These are phyloP conservation scores for Zaprionus tsacasi DNA, from an alignment of 1,140 invertebrate genomes.

Conservation along the genomic window DNA sequence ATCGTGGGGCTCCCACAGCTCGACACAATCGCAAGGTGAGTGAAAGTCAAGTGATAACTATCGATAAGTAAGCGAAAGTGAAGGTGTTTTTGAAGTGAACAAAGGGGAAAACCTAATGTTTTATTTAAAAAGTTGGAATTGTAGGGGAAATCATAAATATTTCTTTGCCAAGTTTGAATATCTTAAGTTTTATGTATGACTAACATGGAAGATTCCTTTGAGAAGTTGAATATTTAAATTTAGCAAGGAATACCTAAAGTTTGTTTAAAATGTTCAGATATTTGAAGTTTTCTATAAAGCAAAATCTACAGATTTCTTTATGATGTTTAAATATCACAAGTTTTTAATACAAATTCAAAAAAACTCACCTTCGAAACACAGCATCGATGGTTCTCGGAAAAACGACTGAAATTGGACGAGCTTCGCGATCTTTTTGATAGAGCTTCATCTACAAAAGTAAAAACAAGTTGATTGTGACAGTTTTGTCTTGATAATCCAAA, in stretches of 20 bases:
- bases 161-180: background rate
- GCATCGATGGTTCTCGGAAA: no score
- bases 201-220: background rate
- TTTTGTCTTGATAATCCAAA: no score
- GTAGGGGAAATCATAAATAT: background rate
- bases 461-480: no score
- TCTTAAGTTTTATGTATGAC: background rate
- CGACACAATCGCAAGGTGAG: conserved; percentile 88
- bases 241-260: background rate
- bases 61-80: background rate
- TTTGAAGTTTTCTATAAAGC: background rate
- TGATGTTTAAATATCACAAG: background rate
- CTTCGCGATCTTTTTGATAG: no score
- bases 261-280: background rate
- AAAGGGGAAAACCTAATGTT: background rate
- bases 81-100: background rate
- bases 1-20: conserved; percentile 88
- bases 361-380: no score
- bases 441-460: no score
- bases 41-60: conserved; percentile 4
- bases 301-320: background rate
- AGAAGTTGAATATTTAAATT: no score
- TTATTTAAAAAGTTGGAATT: background rate
- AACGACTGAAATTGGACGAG: no score
- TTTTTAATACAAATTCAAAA: no score